These are phyloP conservation scores for Rhinella marina DNA, from an alignment of 2,797 vertebrate genomes.

Conservation along the genomic window DNA sequence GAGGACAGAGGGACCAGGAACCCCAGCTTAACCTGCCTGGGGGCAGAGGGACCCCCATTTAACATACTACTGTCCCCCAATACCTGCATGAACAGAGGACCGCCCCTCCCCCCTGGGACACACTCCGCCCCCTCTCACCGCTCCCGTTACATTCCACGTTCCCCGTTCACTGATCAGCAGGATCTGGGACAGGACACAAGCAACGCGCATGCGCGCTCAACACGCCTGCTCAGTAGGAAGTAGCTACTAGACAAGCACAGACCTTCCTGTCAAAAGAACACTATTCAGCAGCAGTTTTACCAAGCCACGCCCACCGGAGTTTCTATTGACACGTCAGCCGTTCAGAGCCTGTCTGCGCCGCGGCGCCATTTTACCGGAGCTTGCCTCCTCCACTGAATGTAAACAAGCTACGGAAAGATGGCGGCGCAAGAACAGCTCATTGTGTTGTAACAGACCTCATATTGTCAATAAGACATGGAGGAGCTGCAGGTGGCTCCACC, in stretches of 20 bases:
- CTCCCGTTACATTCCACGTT: neutral
- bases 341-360: neutral
- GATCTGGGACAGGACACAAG: neutral
- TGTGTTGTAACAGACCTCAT: too few species aligned
- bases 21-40: too few species aligned
- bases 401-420: neutral
- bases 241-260: accelerated
- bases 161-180: neutral
- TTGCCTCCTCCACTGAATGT: neutral
- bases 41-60: neutral
- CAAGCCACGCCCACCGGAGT: neutral
- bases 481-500: too few species aligned
- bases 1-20: too few species aligned
- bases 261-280: neutral
- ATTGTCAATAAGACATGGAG: neutral
- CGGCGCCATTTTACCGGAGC: conserved; percentile 1
- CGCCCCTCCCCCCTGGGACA: neutral
- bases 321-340: neutral
- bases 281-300: neutral
- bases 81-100: neutral
- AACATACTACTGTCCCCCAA: neutral
- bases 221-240: neutral
- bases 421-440: neutral
- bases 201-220: neutral
- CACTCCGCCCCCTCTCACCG: neutral